Percentiles rank a stretch among this genome's conserved stretches.
Evolutionary conservation across 92 coral and sea anemone genomes (phyloP).

Genomic region (Phenganax subtilis): DNA sequence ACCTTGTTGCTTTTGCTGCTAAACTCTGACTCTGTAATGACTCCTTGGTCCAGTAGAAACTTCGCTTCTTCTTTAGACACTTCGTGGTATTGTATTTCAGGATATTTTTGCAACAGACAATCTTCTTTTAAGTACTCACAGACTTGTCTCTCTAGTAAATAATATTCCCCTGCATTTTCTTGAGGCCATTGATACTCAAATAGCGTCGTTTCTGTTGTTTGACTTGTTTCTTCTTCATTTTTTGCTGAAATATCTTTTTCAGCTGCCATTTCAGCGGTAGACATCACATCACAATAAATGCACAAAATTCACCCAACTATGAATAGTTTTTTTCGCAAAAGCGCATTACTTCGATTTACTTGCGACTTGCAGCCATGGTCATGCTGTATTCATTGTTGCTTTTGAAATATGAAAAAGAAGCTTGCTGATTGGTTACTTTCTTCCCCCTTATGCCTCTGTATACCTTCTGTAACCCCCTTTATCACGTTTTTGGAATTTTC

Average conservation of each 20-base stretch:
- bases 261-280: neutral
- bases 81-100: slow-evolving; percentile 61
- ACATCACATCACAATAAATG: neutral
- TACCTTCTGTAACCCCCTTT: no score
- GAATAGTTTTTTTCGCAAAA: neutral
- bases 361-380: neutral
- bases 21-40: slow-evolving; percentile 45
- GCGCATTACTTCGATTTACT: neutral
- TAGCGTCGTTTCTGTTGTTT: slow-evolving; percentile 37
- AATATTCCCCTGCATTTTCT: slow-evolving; percentile 77
- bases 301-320: neutral
- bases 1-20: slow-evolving; percentile 35
- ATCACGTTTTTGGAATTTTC: no score
- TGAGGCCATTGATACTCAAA: slow-evolving; percentile 95
- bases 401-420: neutral
- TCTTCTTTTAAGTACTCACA: slow-evolving; percentile 66
- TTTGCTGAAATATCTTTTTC: slow-evolving; percentile 30
- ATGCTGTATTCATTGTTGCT: neutral
- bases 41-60: slow-evolving; percentile 68
- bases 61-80: slow-evolving; percentile 61
- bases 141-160: slow-evolving; percentile 61
- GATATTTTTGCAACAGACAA: slow-evolving; percentile 56
- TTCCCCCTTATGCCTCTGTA: no score
- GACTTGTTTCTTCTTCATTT: slow-evolving; percentile 30
- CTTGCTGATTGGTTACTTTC: neutral